Base-by-base conservation (phyloP, 2,888 invertebrate species). In the Cryptocheilus praepositus region DNA sequence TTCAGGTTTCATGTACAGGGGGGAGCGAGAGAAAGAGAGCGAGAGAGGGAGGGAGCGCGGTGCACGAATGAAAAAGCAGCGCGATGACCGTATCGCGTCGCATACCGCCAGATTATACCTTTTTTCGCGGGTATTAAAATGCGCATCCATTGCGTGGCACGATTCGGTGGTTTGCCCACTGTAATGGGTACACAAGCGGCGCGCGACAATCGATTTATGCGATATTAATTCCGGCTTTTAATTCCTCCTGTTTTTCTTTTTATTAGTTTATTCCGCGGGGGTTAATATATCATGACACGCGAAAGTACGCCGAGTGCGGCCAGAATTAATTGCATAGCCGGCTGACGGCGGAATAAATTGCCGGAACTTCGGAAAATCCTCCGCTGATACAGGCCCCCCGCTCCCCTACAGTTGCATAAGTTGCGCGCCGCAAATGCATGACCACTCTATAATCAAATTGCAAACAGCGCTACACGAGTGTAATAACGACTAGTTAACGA, bases 311-410 rank as follows among this genome's bases (percentile, higher is more conserved):
- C 36, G 36, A 36, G 36, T 36, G 36, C 8, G 36, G 63, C 60
- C 13, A 43, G 62, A 77, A 78, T 77, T 75, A 78, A 77, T 78
- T 64, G 36, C 67, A 62, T 64, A 72, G 64, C 58, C 67, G 70
- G 45, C 62, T 36, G 68, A 56, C 60, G 46, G 57, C 70, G 64
- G 67, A 58, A 74, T 76, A 70, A 78, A 68, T 76, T 59, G 58
- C 70, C 63, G 46, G 67, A 77, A 78, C 61, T 78, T 78, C 55
- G 59, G 67, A 59, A 63, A 65, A 72, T 60, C 72, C 36, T 36
- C 3, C 36, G 8, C 36, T 36, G 36, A 36, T 36, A 36, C 36
- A 36, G 8, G 1, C 36, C 8, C 7, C 36, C 8, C 36, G 7
- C 36, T 36, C 36, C 36, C 36, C 36, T 28, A 61, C 56, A 66